phyloP scores from a whole-genome alignment of 2,888 invertebrate species.

The Acanthosepion pharaonis region DNA sequence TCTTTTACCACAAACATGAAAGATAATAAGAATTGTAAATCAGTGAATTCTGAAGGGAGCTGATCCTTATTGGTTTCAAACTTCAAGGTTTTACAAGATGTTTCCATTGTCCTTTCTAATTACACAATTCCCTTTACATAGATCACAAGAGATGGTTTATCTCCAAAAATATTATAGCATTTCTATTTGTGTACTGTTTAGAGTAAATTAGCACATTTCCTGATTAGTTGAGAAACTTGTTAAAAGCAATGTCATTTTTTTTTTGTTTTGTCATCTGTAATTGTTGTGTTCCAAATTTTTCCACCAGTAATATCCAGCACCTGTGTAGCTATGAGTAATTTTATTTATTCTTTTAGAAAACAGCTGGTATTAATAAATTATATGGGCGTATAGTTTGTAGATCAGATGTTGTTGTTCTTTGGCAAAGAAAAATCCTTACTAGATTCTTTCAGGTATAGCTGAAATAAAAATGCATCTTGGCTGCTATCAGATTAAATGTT shows the following conservation, averaged over 20 bases:
- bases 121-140: not conserved
- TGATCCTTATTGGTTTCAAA: not conserved
- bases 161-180: no score
- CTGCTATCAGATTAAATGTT: no score
- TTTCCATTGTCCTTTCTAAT: not conserved
- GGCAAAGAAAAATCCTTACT: not conserved
- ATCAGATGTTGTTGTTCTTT: not conserved
- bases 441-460: not conserved
- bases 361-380: not conserved
- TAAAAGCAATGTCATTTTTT: not conserved
- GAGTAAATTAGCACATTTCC: not conserved
- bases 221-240: not conserved
- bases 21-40: not conserved
- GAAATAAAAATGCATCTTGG: no score
- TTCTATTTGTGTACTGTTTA: not conserved
- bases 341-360: not conserved
- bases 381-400: not conserved
- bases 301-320: not conserved
- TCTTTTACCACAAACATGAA: not conserved
- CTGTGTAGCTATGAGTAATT: not conserved
- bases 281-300: not conserved
- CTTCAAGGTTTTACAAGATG: not conserved
- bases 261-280: not conserved
- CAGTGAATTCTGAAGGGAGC: not conserved
- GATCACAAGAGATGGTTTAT: not conserved